Conservation (phyloP, 2,888 invertebrate genomes). For the Esperia sulphurella region DNA sequence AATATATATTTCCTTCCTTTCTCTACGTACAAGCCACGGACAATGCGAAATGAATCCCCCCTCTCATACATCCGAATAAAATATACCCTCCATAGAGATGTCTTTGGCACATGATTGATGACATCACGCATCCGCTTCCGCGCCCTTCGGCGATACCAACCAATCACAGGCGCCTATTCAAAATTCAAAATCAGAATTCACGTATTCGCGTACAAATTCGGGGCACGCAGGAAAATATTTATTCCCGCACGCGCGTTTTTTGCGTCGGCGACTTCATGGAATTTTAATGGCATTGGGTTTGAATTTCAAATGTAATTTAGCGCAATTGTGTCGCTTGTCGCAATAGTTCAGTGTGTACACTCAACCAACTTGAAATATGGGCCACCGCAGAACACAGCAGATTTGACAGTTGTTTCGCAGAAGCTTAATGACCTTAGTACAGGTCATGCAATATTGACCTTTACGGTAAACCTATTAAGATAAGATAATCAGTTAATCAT, state of each 20-base stretch:
- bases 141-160: neutral
- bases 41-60: neutral
- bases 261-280: neutral
- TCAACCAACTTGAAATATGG: no score
- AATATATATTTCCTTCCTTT: neutral
- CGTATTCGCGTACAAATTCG: neutral
- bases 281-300: neutral
- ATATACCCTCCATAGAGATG: constrained; percentile 3
- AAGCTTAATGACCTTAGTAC: no score
- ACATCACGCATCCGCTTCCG: constrained; percentile 5
- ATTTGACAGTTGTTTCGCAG: no score
- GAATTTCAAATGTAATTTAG: neutral
- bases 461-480: no score
- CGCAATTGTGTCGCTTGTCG: no score
- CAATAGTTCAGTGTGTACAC: no score
- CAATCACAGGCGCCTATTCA: neutral
- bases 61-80: neutral
- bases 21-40: neutral
- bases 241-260: neutral
- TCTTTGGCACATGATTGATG: constrained; percentile 7
- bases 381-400: no score
- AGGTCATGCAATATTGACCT: no score
- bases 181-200: neutral
- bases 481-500: no score
- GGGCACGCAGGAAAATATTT: neutral